Evolutionary conservation across 2,113 vertebrate species (phyloP).

Genomic region (Marcusenius ussheri): DNA sequence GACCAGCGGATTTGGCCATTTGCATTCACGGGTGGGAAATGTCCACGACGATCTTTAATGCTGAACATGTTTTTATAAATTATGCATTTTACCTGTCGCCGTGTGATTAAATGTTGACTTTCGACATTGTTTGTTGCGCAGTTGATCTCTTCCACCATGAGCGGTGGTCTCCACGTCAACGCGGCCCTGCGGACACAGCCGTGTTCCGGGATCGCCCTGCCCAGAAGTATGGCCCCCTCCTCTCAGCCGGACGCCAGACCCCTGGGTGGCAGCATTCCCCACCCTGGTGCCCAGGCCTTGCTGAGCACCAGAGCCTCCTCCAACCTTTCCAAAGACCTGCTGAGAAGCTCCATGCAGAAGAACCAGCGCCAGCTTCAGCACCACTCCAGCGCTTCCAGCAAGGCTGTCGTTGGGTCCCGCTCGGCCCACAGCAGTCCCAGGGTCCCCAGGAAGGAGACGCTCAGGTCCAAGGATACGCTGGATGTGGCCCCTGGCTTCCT

Average conservation of each 20-base stretch:
- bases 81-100: background rate
- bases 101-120: background rate
- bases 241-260: conserved; percentile 46
- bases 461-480: conserved; percentile 50
- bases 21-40: background rate
- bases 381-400: conserved; percentile 3
- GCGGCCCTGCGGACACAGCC: conserved; percentile 39
- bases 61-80: background rate
- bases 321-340: conserved; percentile 42
- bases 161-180: conserved; percentile 48
- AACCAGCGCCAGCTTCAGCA: conserved; percentile 49
- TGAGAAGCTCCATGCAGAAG: conserved; percentile 43
- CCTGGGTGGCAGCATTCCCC: conserved; percentile 29
- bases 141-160: conserved; percentile 43
- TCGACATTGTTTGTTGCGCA: conserved; percentile 21
- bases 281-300: conserved; percentile 31
- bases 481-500: conserved; percentile 43
- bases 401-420: conserved; percentile 39
- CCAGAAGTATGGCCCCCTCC: conserved; percentile 37
- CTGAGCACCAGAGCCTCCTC: conserved; percentile 26
- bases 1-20: background rate
- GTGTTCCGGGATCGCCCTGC: conserved; percentile 46
- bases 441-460: conserved; percentile 42
- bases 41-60: background rate
- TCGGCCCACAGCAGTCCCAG: conserved; percentile 62